phyloP scores from a whole-genome alignment of 2,888 invertebrate genomes.

The Drosophila sordidapex region DNA sequence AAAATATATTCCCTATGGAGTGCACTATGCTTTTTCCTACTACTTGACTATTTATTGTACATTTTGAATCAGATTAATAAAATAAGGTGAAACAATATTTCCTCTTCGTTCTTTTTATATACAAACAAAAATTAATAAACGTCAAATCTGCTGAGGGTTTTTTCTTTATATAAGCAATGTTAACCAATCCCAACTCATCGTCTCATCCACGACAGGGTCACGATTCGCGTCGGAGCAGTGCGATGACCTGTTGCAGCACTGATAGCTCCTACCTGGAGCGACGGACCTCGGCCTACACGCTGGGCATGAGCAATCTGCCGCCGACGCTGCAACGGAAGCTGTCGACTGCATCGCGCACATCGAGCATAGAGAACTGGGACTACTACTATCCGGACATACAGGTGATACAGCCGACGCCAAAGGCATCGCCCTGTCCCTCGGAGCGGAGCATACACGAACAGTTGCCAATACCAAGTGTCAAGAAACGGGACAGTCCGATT shows the following conservation, averaged over 20 bases:
- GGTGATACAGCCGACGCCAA: constrained; percentile 92
- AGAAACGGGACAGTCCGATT: not conserved
- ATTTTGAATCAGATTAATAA: no score
- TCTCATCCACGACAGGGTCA: constrained; percentile 73
- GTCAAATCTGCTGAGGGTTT: not conserved
- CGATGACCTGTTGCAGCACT: constrained; percentile 93
- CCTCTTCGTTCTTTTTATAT: no score
- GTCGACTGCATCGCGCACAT: constrained; percentile 82
- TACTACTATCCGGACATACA: constrained; percentile 88
- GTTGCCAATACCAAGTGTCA: constrained; percentile 21
- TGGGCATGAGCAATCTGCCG: constrained; percentile 88
- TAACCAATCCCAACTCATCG: not conserved
- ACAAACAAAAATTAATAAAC: no score
- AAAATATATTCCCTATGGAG: no score
- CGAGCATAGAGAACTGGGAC: constrained; percentile 86
- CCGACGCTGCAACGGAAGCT: constrained; percentile 83
- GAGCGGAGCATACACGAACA: constrained; percentile 85
- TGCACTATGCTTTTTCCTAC: no score
- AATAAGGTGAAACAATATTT: no score
- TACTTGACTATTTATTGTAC: no score
- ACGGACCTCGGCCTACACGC: constrained; percentile 91
- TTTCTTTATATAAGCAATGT: not conserved
- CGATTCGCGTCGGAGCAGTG: constrained; percentile 89
- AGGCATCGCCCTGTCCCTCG: constrained; percentile 92
- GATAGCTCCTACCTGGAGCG: constrained; percentile 93